phyloP scores from a whole-genome alignment of 2,113 vertebrate genomes.

The Cisticola juncidis region DNA sequence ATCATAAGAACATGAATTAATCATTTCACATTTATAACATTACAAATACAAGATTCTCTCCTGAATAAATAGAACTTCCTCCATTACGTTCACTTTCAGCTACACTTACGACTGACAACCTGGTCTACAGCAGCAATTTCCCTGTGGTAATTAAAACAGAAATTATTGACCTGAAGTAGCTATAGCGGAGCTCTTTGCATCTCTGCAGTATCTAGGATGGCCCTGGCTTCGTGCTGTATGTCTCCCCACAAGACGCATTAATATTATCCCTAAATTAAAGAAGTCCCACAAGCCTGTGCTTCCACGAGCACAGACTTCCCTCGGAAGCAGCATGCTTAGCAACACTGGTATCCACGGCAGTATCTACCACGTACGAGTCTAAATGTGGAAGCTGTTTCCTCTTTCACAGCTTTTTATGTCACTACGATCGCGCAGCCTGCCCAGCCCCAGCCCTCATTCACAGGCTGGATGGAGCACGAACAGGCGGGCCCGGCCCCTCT shows the following conservation, averaged over 20 bases:
- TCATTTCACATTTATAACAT: too few relatives aligned
- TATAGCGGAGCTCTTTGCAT: not conserved
- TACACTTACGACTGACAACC: not conserved
- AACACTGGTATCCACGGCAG: constrained; percentile 13
- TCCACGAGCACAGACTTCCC: not conserved
- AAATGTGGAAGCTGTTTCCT: constrained; percentile 21
- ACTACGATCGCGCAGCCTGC: not conserved
- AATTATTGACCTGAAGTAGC: not conserved
- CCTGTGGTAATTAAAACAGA: not conserved
- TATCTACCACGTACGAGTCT: not conserved
- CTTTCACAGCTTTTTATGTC: not conserved
- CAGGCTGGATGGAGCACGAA: not conserved
- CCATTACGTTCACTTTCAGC: not conserved
- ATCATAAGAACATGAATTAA: too few relatives aligned
- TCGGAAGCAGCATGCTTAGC: constrained; percentile 17
- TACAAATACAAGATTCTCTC: not conserved
- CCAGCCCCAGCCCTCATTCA: not conserved
- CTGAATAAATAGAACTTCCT: not conserved
- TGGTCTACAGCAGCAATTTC: not conserved
- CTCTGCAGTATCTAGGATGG: not conserved
- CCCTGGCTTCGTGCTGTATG: not conserved
- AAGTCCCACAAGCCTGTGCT: not conserved
- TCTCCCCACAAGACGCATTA: not conserved
- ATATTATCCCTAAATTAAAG: not conserved
- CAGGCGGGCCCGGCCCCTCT: too few relatives aligned